Evolutionary conservation across 2,888 invertebrate species (phyloP).

Genomic region (Temnothorax ravouxi): DNA sequence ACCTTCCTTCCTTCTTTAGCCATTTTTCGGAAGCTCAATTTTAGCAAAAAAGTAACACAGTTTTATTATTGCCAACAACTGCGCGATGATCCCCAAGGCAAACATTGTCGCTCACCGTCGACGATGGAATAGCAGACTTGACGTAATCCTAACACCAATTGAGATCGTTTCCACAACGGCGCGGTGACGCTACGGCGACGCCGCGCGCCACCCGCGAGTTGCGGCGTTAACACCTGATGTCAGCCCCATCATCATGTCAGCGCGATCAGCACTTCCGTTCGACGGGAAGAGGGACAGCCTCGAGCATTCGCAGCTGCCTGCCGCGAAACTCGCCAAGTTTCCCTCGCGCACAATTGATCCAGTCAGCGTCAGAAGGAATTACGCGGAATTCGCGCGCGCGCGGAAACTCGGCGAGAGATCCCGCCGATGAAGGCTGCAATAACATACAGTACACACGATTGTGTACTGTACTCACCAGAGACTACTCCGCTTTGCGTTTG

Average conservation of each 20-base stretch:
- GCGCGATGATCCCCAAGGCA: background rate
- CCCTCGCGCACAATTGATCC: conserved; percentile 67
- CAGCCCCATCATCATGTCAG: conserved; percentile 49
- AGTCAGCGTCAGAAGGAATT: conserved; percentile 71
- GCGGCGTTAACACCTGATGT: conserved; percentile 60
- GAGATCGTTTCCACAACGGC: conserved; percentile 53
- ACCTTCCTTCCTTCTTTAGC: background rate
- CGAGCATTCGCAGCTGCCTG: conserved; percentile 62
- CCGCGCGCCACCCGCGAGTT: conserved; percentile 39
- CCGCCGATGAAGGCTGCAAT: conserved; percentile 34
- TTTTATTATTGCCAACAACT: background rate
- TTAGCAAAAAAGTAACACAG: no score
- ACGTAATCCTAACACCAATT: conserved; percentile 27
- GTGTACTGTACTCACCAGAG: conserved; percentile 18
- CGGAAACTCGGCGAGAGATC: conserved; percentile 30
- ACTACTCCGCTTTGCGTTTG: conserved; percentile 24
- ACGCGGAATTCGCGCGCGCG: conserved; percentile 60
- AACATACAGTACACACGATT: conserved; percentile 30
- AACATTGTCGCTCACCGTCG: background rate
- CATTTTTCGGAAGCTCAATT: background rate
- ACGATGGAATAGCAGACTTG: conserved; percentile 5
- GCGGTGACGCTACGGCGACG: conserved; percentile 32
- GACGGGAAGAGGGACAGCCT: conserved; percentile 42
- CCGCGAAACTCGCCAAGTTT: conserved; percentile 65
- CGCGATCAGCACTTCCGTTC: conserved; percentile 68